These are phyloP conservation scores for Oxyteleia sp. DNA, from an alignment of 2,888 invertebrate genomes.

Conservation along the genomic window DNA sequence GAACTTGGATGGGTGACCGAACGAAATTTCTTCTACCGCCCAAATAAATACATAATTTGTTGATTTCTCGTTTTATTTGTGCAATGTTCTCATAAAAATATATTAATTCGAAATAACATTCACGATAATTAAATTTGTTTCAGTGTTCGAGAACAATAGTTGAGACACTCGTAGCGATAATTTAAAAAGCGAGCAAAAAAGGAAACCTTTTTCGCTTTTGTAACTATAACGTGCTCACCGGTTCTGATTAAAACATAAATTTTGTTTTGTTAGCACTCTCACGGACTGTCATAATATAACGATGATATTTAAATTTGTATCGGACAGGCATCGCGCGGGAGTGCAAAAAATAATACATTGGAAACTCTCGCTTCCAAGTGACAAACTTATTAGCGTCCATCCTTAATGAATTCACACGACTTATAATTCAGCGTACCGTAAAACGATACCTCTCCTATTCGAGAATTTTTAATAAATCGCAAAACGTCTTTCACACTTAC, in stretches of 20 bases:
- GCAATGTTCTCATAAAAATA: too few species aligned
- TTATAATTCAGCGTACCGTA: background rate
- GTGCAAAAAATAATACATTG: background rate
- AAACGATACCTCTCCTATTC: background rate
- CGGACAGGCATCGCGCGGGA: constrained; percentile 7
- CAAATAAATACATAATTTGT: too few species aligned
- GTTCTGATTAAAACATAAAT: constrained; percentile 63
- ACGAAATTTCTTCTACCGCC: too few species aligned
- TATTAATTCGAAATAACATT: too few species aligned
- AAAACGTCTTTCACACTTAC: constrained; percentile 1
- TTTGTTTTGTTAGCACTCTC: constrained; percentile 54
- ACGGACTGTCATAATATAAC: constrained; percentile 56
- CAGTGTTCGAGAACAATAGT: too few species aligned
- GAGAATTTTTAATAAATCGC: background rate
- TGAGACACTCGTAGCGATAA: too few species aligned
- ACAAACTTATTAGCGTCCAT: constrained; percentile 20
- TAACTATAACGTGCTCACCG: constrained; percentile 22
- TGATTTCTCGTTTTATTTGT: too few species aligned
- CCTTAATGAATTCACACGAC: constrained; percentile 34
- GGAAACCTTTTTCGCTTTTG: constrained; percentile 30
- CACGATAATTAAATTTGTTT: too few species aligned
- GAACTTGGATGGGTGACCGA: too few species aligned
- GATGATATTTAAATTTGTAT: constrained; percentile 50
- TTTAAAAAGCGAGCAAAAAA: too few species aligned
- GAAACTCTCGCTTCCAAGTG: constrained; percentile 1